Base-by-base conservation (phyloP, 2,113 vertebrate species). In the Oxygymnocypris stewartii region DNA sequence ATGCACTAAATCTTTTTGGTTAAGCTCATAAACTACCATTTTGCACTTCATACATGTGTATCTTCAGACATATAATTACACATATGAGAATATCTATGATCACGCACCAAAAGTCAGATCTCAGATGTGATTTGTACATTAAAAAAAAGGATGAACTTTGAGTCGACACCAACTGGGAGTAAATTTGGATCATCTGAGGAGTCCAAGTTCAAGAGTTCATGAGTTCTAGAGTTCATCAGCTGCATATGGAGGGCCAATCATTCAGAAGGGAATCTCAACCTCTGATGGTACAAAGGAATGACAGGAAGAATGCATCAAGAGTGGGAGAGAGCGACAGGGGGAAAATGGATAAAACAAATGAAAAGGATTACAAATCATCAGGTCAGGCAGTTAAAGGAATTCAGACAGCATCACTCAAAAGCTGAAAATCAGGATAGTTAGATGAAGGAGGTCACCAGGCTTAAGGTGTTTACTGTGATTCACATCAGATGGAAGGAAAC, bases 141-240 rank as follows among this genome's bases (percentile, higher is more conserved):
- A 75, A 47, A 47, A 76, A 44, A 12, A 5, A 44, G 35, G 37
- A 14, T 71, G 16, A 31, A 76, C 73, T 51, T 77, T 77, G 7
- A 79, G 47, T 40, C 11, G n/a, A 57, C 49, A 25, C 23, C 2
- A 8, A 54, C 31, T 74, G 35, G 69, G 49, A 74, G 82, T 54
- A n/a, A 40, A 13, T 54, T 84, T 57, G 57, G 67, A 59, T 74
- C 49, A 84, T 25, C 42, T 14, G 63, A 57, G 31, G 31, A 84
- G 82, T 84, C 57, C n/a, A 18, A 71, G 84, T 71, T 63, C 49
- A 49, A 80, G 75, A 86, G 85, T 80, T 86, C 78, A 77, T 4
- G 16, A 69, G 78, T 42, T 81, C 42, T 28, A 76, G 67, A 74
- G 78, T 80, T 85, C 75, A 85, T 18, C 42, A 14, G 35, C 35